Base-by-base conservation (phyloP, 2,888 invertebrate genomes). In the Macrophya alboannulata region DNA sequence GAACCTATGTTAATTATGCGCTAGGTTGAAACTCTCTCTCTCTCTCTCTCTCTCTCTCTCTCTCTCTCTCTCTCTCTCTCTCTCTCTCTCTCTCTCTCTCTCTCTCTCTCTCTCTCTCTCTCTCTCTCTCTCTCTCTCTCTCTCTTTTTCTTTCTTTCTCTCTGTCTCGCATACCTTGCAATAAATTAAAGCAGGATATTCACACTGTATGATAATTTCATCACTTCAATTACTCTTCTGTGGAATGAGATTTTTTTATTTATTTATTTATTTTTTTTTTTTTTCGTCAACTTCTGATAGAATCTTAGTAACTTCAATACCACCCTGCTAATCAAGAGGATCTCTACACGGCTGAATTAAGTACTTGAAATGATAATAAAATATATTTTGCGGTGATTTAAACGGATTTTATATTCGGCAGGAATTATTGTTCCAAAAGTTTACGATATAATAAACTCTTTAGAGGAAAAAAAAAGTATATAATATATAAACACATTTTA, bases 301-400 rank as follows among this genome's bases (percentile, higher is more conserved):
- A 83, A 71, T 48, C 83, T 83, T 25, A 83, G 48, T 31, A 65
- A 48, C 40, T 43, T 83, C 17, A 48, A 83, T 83, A 83, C 83
- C 65, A 71, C 83, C 71, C 51, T 51, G 68, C 83, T 40, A 83
- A 68, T 48, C 62, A 71, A 83, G 21, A 68, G n/a, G 31, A 71
- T 40, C 48, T 81, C 12, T 25, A 62, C 40, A 51, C n/a, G 3
- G 31, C 31, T 31, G 31, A 31, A 31, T 21, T 10, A 76, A 71
- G 15, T 37, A 25, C 12, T 71, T 37, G 37, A 8, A 37, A 37
- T 71, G 37, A 37, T 15, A 37, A 71, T n/a, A 15, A 62, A 62
- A 25, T 62, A 15, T 21, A n/a, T 62, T 62, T 48, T 15, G 48
- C 48, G 15, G 9, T 48, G 4, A 31, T 48, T 15, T 25, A 15